Evolutionary conservation across 2,888 invertebrate genomes (phyloP), one percentile per base, ranked within the genome.

Genomic region (Geophilus truncorum): DNA sequence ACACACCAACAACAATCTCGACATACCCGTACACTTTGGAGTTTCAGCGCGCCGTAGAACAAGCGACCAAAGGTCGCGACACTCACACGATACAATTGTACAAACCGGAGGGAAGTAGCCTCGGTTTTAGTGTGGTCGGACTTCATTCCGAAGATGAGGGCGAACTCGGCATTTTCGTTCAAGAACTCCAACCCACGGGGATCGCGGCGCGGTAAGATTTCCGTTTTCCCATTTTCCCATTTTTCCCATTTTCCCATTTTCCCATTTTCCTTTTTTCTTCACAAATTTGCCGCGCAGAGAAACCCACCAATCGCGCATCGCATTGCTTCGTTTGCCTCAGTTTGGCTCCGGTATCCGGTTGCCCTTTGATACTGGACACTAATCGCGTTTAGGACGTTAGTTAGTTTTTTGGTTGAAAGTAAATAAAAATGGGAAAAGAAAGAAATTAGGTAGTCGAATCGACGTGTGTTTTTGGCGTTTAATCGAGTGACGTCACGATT

Each of bases 51-150:
- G 89, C 90, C 40, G 89, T 91, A 18, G 89, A 90, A 83, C 87
- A 88, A 81, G 89, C 90, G 28, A 90, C 91, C 0, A 89, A 88
- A 83, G 91, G 91, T 10, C 87, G 91, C 78, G 89, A 91, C 83
- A 88, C 91, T 82, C 89, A 90, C 82, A 90, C 89, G 28, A 89
- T 91, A 7, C 86, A 90, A 88, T 86, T 92, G 62, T 90, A 88
- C 85, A 92, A 91, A 85, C 90, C 90, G 0, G 91, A 91, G 83
- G 86, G 91, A 88, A 83, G 89, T 87, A 85, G 94, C 92, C 85
- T 90, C 92, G 84, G 93, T 91, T 90, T 92, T 90, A 87, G 91
- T 90, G 83, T 91, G 89, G 84, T 93, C 89, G 88, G 88, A 4
- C 87, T 91, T 79, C 89, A 90, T 81, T 90, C 89, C 83, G 90